Conservation (phyloP, 64 coral and sea anemone genomes). For the Stichodactyla mertensii region DNA sequence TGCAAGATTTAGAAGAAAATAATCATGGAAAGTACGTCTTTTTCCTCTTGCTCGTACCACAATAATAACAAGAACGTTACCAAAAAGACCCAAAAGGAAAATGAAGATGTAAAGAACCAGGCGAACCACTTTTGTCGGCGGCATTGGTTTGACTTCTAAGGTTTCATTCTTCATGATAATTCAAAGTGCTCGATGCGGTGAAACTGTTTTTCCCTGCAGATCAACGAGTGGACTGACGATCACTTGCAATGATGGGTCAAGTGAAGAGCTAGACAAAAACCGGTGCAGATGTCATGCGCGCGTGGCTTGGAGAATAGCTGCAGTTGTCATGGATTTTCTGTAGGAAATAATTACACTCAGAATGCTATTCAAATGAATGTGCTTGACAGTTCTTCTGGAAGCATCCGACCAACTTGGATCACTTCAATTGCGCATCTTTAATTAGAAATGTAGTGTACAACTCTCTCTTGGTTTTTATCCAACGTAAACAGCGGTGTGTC, state of each 20-base stretch:
- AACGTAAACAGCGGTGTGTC: neutral
- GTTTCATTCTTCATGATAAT: neutral
- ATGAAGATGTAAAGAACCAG: slow-evolving; percentile 26
- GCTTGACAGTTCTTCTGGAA: neutral
- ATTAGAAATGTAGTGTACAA: neutral
- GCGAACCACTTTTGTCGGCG: slow-evolving; percentile 5
- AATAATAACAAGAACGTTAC: slow-evolving; percentile 56
- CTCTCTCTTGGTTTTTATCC: neutral
- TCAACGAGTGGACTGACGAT: too few relatives aligned
- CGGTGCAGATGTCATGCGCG: too few relatives aligned
- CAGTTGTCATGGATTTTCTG: too few relatives aligned
- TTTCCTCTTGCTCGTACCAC: slow-evolving; percentile 43
- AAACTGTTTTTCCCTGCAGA: neutral
- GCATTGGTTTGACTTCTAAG: neutral
- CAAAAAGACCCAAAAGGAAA: slow-evolving; percentile 24
- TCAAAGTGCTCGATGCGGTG: neutral
- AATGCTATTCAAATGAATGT: too few relatives aligned
- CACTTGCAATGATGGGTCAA: too few relatives aligned
- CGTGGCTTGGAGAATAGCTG: too few relatives aligned
- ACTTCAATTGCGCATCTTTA: neutral
- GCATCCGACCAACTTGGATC: neutral
- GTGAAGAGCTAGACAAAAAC: too few relatives aligned
- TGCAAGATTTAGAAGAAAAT: slow-evolving; percentile 67
- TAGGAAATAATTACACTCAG: too few relatives aligned
- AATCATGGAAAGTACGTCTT: slow-evolving; percentile 43